Base-by-base conservation (phyloP, 23 tunicate species). In the Ciona savignyi region DNA sequence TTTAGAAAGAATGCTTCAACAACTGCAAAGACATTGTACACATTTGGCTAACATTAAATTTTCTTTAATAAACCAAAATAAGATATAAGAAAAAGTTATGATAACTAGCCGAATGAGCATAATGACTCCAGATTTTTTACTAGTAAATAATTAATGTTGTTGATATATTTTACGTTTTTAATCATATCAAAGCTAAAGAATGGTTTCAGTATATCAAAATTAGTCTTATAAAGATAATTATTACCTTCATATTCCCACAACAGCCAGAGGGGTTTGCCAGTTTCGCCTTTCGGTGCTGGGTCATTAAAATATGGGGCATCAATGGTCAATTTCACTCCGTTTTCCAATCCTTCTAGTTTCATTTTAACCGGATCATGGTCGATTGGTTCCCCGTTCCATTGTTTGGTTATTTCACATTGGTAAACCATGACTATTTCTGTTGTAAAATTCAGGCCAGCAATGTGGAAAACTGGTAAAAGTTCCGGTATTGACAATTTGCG, bases 201-300 rank as follows among this genome's bases (percentile, higher is more conserved):
- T 66, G 70, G 0, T 24, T 66, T 66, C 0, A 26, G 0, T 0
- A 20, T 0, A 20, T 24, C 25, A 20, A 66, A n/a, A 66, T 66
- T 0, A 0, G 22, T 20, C 21, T 33, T 0, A 32, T 2, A 25
- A 66, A 3, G 4, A 66, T 21, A 4, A 1, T 29, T 19, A 27
- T 23, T 71, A 77, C 89, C 89, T 81, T 87, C 95, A 76, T 80
- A 87, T 34, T 87, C 95, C 95, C 95, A 87, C 49, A 87, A 66
- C 30, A 75, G 35, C 79, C 85, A 85, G 42, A 76, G 60, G 15
- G 95, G 79, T 49, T 81, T 24, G 32, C 95, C 95, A 34, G 65
- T 23, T 31, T 70, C 30, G 4, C 86, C 86, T 23, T 56, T 62
- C 6, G 95, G 95, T 2, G 77, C 29, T 4, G 95, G 86, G 51